Base-by-base conservation (phyloP, 2,113 vertebrate genomes). In the Redunca redunca region DNA sequence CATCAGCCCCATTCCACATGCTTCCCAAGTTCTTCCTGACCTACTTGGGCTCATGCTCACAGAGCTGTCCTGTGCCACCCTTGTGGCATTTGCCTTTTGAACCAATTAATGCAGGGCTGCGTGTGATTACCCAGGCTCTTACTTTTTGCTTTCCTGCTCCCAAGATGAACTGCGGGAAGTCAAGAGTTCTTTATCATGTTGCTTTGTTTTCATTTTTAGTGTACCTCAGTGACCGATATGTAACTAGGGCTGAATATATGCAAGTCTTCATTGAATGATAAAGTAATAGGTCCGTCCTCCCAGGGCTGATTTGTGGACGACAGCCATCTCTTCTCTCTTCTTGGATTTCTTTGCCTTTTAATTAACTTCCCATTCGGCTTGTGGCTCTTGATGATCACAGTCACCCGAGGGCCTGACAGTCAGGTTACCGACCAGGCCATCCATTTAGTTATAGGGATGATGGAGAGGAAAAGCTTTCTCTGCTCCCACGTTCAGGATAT, bases 321-420 rank as follows among this genome's bases (percentile, higher is more conserved):
- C 33, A 85, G 36, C 23, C 84, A 50, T 82, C 16, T 96, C 46
- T 71, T 82, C 36, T 85, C 36, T 86, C n/a, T 57, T 21, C 62
- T 84, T 93, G 55, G 21, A 86, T 93, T 60, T 81, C 87, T 92
- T 94, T 96, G 62, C 80, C 58, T 93, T 93, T 95, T 94, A 95
- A 96, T 92, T 96, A 95, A 94, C 36, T 97, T 97, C 13, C 19
- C 43, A 78, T 78, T 88, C 88, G 23, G 8, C 23, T 55, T 84
- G 4, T 88, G 48, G n/a, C 57, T 93, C 46, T 90, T 74, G 11
- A 36, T 52, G 93, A 95, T n/a, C 43, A 94, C 33, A 85, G 95
- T 21, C 43, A 92, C 36, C 26, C 57, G 36, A 33, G 23, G 40
- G 23, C 48, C 62, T 67, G 93, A 82, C 33, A 94, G 50, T 89